Evolutionary conservation across 35 echinoderm and acorn worm species (phyloP), one percentile per base, ranked within the genome.

Genomic region (Chiridota heheva): DNA sequence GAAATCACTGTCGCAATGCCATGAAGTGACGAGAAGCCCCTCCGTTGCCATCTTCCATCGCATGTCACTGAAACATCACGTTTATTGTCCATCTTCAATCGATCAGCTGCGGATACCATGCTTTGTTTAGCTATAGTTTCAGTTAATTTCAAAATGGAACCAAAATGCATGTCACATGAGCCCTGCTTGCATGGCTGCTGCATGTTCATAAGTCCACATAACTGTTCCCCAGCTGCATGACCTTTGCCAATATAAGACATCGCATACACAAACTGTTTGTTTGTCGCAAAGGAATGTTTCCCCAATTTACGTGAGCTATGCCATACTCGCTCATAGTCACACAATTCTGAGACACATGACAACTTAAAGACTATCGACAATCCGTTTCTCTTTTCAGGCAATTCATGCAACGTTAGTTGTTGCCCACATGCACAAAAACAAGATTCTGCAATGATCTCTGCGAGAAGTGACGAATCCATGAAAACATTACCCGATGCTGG

Each of bases 171-270:
- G 29, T 67, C 63, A 29, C 63, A 67, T 10, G 63, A 67, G 7
- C 10, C 40, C 28, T 67, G 63, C 20, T 67, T 67, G 33, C n/a
- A 7, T 30, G 63, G 63, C 10, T 29, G 5, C 8, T 25, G 7
- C 36, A 70, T 70, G 26, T 70, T 70, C 32, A 70, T 13, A n/a
- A 70, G n/a, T 2, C 67, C 67, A 70, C 67, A 70, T 42, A 70
- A 40, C 26, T 70, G 12, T 37, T 70, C 67, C 18, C 38, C 36
- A 18, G 67, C 36, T 37, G 67, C 44, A 24, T 41, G 3, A 24
- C 67, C 67, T 40, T 70, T 70, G 16, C 67, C 38, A 20, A 42
- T 37, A 24, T 41, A 70, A 16, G 67, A 40, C 67, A 70, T 70
- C 44, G 67, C 67, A 40, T 70, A 70, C 7, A 70, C 29, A 37